Evolutionary conservation across 2,113 vertebrate genomes (phyloP).

Genomic region (Hiodon alosoides): DNA sequence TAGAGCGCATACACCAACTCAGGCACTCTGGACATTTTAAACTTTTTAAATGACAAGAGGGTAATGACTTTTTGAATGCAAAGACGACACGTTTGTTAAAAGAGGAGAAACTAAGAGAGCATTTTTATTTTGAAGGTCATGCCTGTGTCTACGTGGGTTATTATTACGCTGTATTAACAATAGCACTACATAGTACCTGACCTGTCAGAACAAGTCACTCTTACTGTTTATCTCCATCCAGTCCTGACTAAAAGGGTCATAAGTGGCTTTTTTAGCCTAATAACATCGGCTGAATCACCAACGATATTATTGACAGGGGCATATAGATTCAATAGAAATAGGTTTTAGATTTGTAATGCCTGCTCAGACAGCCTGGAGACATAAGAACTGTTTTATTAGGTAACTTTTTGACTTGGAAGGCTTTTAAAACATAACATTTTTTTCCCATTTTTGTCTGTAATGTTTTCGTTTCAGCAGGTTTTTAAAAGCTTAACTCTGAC

Average conservation of each 20-base stretch:
- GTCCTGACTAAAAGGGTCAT: neutral
- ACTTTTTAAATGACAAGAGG: neutral
- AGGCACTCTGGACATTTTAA: too few relatives aligned
- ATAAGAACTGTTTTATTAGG: neutral
- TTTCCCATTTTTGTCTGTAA: too few relatives aligned
- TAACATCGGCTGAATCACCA: neutral
- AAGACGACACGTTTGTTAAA: neutral
- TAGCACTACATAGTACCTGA: neutral
- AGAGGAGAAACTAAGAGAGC: too few relatives aligned
- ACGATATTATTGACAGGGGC: too few relatives aligned
- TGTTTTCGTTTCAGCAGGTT: too few relatives aligned
- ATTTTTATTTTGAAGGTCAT: too few relatives aligned
- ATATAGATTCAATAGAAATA: too few relatives aligned
- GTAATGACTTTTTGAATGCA: neutral
- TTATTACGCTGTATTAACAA: neutral
- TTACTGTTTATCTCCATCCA: neutral
- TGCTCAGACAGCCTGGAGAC: neutral
- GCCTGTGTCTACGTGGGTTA: neutral
- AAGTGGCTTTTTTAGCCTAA: neutral
- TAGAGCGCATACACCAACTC: too few relatives aligned
- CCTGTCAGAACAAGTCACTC: neutral
- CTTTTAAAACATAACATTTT: too few relatives aligned
- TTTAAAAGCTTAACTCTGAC: too few relatives aligned
- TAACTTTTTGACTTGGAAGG: too few relatives aligned
- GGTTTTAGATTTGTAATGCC: neutral